These are phyloP conservation scores for Peromyscus californicus DNA, from an alignment of 2,113 vertebrate genomes.

Conservation along the genomic window DNA sequence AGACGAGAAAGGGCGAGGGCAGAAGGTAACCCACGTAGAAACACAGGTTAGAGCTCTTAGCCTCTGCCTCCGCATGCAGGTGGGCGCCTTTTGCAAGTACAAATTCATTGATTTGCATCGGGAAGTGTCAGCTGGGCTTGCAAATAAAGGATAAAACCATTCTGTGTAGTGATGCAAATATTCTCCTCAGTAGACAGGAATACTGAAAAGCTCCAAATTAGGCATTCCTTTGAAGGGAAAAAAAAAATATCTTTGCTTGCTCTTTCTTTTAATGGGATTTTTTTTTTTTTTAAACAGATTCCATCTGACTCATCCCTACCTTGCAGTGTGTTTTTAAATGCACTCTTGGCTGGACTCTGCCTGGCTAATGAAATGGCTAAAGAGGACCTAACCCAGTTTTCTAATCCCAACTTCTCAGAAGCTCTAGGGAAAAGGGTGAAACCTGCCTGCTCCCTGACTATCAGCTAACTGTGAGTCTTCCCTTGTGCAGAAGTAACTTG, in stretches of 20 bases:
- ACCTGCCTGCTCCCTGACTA: not conserved
- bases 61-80: not conserved
- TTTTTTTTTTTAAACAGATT: not conserved
- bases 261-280: not conserved
- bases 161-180: constrained; percentile 4
- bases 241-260: not conserved
- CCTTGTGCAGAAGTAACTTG: not conserved
- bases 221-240: not conserved
- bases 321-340: constrained; percentile 29
- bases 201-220: constrained; percentile 49
- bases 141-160: constrained; percentile 62
- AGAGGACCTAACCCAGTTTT: not conserved
- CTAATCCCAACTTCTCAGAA: not conserved
- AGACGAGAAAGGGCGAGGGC: not conserved
- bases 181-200: not conserved
- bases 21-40: not conserved
- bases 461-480: not conserved
- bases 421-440: not conserved
- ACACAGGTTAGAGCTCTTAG: not conserved
- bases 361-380: not conserved
- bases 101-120: constrained; percentile 69
- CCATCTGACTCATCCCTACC: not conserved
- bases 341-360: not conserved
- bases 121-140: constrained; percentile 48
- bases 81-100: constrained; percentile 54